A percentile compares a stretch with the other conserved stretches of the same genome.
phyloP scores from a whole-genome alignment of 2,888 invertebrate genomes.

The Apotomis capreana region DNA sequence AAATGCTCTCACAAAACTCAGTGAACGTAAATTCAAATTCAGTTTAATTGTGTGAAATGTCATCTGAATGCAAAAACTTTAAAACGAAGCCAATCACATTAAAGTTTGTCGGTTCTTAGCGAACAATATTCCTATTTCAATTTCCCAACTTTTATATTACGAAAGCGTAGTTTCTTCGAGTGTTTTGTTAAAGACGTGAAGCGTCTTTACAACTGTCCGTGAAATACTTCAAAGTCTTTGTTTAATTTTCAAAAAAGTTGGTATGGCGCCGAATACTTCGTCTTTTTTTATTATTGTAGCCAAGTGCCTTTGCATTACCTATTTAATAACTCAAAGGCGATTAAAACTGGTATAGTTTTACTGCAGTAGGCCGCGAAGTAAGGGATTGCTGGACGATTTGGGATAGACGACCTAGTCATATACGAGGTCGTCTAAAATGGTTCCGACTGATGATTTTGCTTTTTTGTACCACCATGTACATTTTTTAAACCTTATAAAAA shows the following conservation, averaged over 20 bases:
- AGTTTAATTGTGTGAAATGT: slow-evolving; percentile 1
- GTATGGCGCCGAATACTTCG: no score
- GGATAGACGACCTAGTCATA: no score
- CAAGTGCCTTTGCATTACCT: no score
- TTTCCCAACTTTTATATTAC: not conserved
- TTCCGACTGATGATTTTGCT: no score
- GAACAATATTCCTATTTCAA: not conserved
- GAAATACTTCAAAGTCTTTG: not conserved
- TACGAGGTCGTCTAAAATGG: no score
- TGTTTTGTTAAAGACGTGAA: not conserved
- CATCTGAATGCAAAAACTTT: not conserved
- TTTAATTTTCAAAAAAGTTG: not conserved
- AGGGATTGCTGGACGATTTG: no score
- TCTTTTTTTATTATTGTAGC: no score
- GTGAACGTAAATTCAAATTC: not conserved
- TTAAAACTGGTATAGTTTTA: no score
- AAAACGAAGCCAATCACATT: slow-evolving; percentile 1
- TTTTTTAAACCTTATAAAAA: no score
- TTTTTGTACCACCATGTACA: no score
- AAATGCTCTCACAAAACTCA: not conserved
- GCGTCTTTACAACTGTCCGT: not conserved
- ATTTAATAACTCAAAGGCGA: no score
- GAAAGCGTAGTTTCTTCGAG: not conserved
- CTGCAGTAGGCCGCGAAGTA: no score
- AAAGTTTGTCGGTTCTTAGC: not conserved